Conservation (phyloP, 2,797 vertebrate species). For the Falco concolor region DNA sequence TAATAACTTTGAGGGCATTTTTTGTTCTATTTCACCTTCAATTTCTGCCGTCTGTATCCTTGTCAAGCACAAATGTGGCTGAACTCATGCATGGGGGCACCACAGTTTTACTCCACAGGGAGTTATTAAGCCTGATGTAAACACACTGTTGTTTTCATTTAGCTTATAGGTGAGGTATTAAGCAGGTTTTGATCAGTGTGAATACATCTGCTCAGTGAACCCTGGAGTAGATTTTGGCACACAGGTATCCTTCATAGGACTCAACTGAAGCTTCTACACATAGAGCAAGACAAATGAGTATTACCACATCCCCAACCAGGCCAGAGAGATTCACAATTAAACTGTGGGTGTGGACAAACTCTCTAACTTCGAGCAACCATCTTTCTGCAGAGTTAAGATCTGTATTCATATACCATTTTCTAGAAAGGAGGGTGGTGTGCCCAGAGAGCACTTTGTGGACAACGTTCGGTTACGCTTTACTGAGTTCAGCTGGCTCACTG, state of each 20-base stretch:
- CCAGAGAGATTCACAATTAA: background rate
- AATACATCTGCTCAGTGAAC: background rate
- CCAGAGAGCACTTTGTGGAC: background rate
- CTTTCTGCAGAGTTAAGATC: background rate
- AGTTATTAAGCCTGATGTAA: background rate
- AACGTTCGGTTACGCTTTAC: fast-evolving
- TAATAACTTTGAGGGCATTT: background rate
- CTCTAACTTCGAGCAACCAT: background rate
- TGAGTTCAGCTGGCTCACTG: background rate
- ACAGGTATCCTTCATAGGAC: background rate
- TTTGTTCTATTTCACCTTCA: background rate
- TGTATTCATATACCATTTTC: background rate
- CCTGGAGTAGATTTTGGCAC: background rate
- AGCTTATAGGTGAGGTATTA: background rate
- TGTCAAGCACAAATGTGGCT: background rate
- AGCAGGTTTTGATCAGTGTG: background rate
- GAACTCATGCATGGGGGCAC: background rate
- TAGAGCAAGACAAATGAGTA: background rate
- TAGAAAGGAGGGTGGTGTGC: background rate
- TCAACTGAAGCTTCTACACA: background rate
- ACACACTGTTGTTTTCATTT: background rate
- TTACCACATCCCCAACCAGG: background rate
- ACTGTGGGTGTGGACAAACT: background rate
- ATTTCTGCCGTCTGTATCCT: background rate
- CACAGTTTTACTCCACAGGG: background rate